Evolutionary conservation across 2,113 vertebrate genomes (phyloP).

Genomic region (Scalopus aquaticus): DNA sequence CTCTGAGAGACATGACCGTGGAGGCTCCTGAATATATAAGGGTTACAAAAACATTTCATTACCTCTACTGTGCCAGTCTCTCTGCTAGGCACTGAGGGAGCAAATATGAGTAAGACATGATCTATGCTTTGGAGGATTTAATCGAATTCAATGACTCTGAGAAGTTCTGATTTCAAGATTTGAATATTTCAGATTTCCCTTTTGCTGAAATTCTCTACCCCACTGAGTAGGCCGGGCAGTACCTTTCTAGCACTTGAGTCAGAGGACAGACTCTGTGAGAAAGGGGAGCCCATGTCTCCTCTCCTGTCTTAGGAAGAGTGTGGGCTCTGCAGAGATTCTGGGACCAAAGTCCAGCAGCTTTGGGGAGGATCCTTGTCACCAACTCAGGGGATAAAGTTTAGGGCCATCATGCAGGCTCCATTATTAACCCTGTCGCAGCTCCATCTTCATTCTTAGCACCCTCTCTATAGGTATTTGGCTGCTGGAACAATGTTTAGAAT

Average conservation of each 20-base stretch:
- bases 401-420: background rate
- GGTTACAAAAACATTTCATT: background rate
- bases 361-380: background rate
- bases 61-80: background rate
- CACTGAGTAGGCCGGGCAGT: background rate
- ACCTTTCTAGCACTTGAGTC: background rate
- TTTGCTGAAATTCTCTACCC: background rate
- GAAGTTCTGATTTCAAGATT: background rate
- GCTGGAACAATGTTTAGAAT: background rate
- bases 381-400: background rate
- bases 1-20: background rate
- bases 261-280: background rate
- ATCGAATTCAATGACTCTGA: background rate
- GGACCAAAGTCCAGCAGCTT: background rate
- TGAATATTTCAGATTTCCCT: background rate
- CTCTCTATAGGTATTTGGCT: background rate
- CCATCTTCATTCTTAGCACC: background rate
- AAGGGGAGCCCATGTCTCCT: background rate
- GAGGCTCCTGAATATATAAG: background rate
- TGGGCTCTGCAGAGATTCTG: background rate
- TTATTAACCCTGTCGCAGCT: background rate
- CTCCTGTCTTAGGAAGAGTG: background rate
- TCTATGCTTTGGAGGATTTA: background rate
- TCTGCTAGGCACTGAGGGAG: background rate
- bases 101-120: background rate